Evolutionary conservation across 2,113 vertebrate genomes (phyloP), one percentile per base, ranked within the genome.

Genomic region (Scytalopus superciliaris): DNA sequence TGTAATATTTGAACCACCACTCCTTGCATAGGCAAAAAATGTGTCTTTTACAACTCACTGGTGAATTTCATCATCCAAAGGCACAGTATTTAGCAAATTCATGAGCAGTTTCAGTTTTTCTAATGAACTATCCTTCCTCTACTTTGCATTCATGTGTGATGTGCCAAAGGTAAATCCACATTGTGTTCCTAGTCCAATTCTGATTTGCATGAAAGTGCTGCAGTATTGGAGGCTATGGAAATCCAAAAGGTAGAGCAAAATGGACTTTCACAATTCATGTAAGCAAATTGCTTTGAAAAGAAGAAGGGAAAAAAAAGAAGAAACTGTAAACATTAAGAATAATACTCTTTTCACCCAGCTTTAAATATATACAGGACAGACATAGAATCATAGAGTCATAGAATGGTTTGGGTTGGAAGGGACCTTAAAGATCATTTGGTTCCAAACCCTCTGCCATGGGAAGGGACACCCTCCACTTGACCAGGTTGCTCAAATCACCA

Each of bases 381-480:
- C 10, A 64, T 0, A 39, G 50, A 57, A 24, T 66, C 28, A 63
- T 59, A 45, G 14, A 67, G 39, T 52, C 50, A 49, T 23, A 59
- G n/a, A 28, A 62, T 28, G 37, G 37, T 62, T 39, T 27, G 12
- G 1, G 14, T 62, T 47, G n/a, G 22, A 76, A 90, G 44, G 7
- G 24, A n/a, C 8, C 5, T 75, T 64, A 25, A 74, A 69, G 27
- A 52, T 30, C 19, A 37, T 1, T 13, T 27, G 9, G 1, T 79
- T 49, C 24, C 5, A 45, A 11, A 1, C 5, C 3, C 5, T 2
- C 3, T 53, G 12, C 14, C 39, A 33, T 45, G 6, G 14, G 3
- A 19, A 73, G 14, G 25, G 17, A 37, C 9, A 62, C 2, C 6
- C 60, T 66, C 44, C 35, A 10, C 4, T 50, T 33, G 14, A 25